Evolutionary conservation across 1,140 invertebrate species (phyloP).

Genomic region (Temnothorax nylanderi): DNA sequence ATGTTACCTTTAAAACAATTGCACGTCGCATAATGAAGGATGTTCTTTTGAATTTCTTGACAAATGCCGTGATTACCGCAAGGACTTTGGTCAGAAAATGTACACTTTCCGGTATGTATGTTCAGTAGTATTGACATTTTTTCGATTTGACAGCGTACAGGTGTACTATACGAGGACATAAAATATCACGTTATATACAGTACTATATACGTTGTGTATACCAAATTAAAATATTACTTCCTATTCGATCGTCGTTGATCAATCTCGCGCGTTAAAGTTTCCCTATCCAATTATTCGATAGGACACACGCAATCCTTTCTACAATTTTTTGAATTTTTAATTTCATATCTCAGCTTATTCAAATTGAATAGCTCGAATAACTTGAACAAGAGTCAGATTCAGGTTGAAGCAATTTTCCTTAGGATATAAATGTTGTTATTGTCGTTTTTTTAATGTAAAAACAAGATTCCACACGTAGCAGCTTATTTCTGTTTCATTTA

Average conservation of each 20-base stretch:
- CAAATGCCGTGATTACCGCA: constrained; percentile 86
- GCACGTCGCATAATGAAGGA: constrained; percentile 86
- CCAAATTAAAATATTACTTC: neutral
- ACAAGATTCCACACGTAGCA: too few relatives aligned
- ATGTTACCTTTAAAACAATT: constrained; percentile 84
- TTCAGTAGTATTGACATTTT: constrained; percentile 86
- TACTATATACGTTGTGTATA: neutral
- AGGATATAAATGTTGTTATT: neutral
- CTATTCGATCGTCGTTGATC: neutral
- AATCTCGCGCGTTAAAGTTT: neutral
- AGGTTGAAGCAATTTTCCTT: neutral
- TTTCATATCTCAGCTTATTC: too few relatives aligned
- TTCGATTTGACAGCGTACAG: constrained; percentile 80
- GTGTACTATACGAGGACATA: constrained; percentile 71
- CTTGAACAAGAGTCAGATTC: too few relatives aligned
- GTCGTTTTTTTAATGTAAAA: neutral
- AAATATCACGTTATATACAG: neutral
- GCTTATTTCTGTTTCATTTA: too few relatives aligned
- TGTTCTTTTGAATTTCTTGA: constrained; percentile 85
- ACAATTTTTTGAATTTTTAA: neutral
- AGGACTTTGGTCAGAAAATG: constrained; percentile 81
- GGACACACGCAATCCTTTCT: neutral
- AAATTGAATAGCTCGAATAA: neutral
- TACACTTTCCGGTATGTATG: constrained; percentile 85
- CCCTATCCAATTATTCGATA: neutral